phyloP scores from a whole-genome alignment of 2,888 invertebrate genomes.

The Diarsia brunnea region DNA sequence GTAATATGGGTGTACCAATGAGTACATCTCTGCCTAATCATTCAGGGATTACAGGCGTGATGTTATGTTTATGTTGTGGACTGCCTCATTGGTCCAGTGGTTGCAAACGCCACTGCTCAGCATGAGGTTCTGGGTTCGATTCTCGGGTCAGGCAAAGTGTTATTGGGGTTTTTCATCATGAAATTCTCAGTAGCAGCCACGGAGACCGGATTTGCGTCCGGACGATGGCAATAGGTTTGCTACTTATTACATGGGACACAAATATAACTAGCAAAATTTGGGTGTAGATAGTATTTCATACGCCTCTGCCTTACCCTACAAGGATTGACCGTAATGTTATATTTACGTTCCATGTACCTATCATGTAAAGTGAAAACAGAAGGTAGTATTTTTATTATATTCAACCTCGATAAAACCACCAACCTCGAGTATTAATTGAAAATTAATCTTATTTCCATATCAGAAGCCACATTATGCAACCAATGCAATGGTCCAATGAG shows the following conservation, averaged over 20 bases:
- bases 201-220: background rate
- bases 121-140: background rate
- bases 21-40: too few species aligned
- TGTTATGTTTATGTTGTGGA: background rate
- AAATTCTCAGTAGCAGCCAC: background rate
- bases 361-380: background rate
- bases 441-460: conserved; percentile 34
- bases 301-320: background rate
- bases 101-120: background rate
- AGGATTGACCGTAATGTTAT: background rate
- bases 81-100: background rate
- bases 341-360: background rate
- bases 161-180: background rate
- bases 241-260: background rate
- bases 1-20: too few species aligned
- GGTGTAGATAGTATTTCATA: too few species aligned
- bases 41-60: too few species aligned
- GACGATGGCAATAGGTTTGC: background rate
- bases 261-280: background rate
- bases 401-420: background rate
- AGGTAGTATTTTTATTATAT: background rate
- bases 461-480: conserved; percentile 13
- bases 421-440: background rate
- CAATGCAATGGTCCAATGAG: conserved; percentile 8
- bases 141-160: background rate